Base-by-base conservation (phyloP, 2,888 invertebrate species). In the Melieria picta region DNA sequence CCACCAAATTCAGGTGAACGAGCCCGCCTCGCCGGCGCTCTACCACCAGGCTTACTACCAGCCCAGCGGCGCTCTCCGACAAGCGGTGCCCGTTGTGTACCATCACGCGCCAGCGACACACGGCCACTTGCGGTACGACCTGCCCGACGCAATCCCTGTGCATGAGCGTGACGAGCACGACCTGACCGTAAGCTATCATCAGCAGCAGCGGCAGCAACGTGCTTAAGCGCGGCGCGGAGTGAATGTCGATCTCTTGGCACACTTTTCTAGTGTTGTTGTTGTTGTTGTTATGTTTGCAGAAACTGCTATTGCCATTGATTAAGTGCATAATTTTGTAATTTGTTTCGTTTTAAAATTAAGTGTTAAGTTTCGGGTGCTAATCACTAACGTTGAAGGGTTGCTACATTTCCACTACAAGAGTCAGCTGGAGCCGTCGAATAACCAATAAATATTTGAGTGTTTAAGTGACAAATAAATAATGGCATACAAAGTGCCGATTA, bases 1-100 rank as follows among this genome's bases (percentile, higher is more conserved):
- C 76, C 89, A 90, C 76, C 87, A 89, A 74, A 87, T 90, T 10
- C 88, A 89, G 64, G 88, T 90, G n/a, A 89, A 90, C 69, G 88
- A 89, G 65, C 90, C 90, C 7, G 89, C 89, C 5, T 78, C 79
- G 1, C 82, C 83, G 0, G 69, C 77, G 3, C 56, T 56, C 3
- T 74, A 77, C 65, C 82, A 84, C 11, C 81, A 82, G 3, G 80
- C 80, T 45, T 84, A 83, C 56, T 80, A 80, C 65, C 81, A 78
- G 60, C 78, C 84, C 7, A 82, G 83, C 55, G 81, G 82, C n/a
- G 66, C 74, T 9, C 67, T 76, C 7, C 69, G 70, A 4, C 75
- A 76, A 60, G 56, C 56, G 13, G 58, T 58, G 45, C 57, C 62
- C 10, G 64, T 64, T 45, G 58, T 46, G 48, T 67, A 67, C 42